A percentile compares a stretch with the other conserved stretches of the same genome.
Conservation (phyloP, 2,888 invertebrate species). For the Polydesmus complanatus region DNA sequence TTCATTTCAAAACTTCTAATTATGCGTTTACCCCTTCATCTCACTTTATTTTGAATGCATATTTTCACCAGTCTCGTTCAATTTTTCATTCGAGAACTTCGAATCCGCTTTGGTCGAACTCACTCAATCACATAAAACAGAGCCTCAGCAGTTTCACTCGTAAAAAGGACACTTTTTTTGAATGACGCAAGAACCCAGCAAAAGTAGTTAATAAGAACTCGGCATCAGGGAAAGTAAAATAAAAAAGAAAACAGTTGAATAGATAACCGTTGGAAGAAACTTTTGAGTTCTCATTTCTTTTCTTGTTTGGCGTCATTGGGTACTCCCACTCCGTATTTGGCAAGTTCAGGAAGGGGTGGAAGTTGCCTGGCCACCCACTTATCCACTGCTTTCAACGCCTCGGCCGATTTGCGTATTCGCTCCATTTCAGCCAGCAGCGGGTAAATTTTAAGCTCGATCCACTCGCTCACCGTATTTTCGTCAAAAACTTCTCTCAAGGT, state of each 20-base stretch:
- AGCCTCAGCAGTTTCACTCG: too few relatives aligned
- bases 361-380: conserved; percentile 46
- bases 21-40: too few relatives aligned
- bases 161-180: background rate
- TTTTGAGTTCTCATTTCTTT: background rate
- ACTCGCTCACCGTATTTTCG: conserved; percentile 46
- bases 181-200: background rate
- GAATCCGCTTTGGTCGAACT: too few relatives aligned
- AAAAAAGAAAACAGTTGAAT: too few relatives aligned
- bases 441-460: conserved; percentile 52
- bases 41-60: too few relatives aligned
- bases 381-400: conserved; percentile 39
- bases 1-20: too few relatives aligned
- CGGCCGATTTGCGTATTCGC: conserved; percentile 41
- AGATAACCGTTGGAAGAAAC: background rate
- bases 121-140: too few relatives aligned
- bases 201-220: too few relatives aligned
- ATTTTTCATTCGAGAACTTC: too few relatives aligned
- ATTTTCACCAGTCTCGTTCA: too few relatives aligned
- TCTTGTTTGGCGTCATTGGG: conserved; percentile 1
- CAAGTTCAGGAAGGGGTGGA: conserved; percentile 17
- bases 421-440: conserved; percentile 41
- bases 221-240: too few relatives aligned
- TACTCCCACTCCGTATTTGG: conserved; percentile 17
- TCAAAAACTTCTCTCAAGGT: conserved; percentile 37